Evolutionary conservation across 2,113 vertebrate genomes (phyloP).

Genomic region (Edolisoma coerulescens): DNA sequence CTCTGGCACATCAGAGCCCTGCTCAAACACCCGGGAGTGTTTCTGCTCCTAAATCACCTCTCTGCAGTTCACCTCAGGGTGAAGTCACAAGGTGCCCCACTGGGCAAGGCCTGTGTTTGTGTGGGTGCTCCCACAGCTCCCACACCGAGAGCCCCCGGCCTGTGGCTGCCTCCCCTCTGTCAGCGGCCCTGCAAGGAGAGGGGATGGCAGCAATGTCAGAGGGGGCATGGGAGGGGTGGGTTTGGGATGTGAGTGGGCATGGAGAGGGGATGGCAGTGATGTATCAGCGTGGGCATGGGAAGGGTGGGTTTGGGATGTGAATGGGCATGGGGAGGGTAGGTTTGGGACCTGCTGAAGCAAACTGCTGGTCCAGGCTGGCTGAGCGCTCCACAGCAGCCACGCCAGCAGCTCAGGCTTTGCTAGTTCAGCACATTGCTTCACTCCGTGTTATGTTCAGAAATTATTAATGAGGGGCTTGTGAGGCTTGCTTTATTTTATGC

Average conservation of each 20-base stretch:
- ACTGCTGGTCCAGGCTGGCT: too few species aligned
- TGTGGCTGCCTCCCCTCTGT: not conserved
- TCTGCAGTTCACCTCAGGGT: not conserved
- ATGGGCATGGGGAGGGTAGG: too few species aligned
- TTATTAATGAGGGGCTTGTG: conserved; percentile 15
- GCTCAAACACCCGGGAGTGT: not conserved
- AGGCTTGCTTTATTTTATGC: not conserved
- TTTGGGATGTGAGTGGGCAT: not conserved
- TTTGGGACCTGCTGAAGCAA: too few species aligned
- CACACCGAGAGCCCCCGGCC: not conserved
- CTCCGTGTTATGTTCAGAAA: not conserved
- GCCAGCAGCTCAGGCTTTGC: not conserved
- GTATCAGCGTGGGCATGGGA: too few species aligned
- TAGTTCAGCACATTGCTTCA: not conserved
- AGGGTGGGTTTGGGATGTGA: too few species aligned
- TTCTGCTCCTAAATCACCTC: not conserved
- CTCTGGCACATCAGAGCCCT: not conserved
- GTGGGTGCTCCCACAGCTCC: not conserved
- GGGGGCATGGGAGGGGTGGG: not conserved
- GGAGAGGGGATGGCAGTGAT: not conserved
- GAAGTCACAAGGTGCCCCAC: not conserved
- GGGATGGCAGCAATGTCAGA: not conserved
- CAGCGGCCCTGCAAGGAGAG: not conserved
- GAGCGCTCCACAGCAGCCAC: not conserved
- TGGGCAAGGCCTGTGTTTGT: not conserved